Percentiles rank a stretch among this genome's conserved stretches.
phyloP scores from a whole-genome alignment of 2,888 invertebrate species.

The Spodoptera exigua region DNA sequence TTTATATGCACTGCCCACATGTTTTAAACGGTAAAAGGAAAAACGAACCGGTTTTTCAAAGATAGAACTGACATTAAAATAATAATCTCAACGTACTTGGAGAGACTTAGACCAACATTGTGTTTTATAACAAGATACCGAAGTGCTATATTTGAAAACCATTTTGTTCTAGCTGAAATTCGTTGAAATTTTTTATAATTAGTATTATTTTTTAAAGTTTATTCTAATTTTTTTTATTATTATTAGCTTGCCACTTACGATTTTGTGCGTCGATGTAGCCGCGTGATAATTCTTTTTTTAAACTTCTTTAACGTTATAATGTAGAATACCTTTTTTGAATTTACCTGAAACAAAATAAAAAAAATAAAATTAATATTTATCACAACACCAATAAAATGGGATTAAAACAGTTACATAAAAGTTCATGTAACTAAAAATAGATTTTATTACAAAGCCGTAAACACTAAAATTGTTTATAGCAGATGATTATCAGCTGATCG shows the following conservation, averaged over 20 bases:
- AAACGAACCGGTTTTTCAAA: conserved; percentile 29
- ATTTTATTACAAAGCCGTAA: conserved; percentile 21
- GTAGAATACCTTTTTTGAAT: no score
- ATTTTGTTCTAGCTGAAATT: no score
- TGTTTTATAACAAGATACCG: not conserved
- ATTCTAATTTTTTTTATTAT: no score
- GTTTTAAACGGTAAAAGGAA: conserved; percentile 36
- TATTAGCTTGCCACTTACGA: no score
- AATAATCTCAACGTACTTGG: conserved; percentile 7
- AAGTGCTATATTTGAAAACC: no score
- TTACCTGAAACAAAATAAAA: conserved; percentile 50
- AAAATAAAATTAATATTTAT: conserved; percentile 16
- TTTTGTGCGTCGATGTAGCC: no score
- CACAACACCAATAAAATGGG: not conserved
- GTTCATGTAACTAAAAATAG: not conserved
- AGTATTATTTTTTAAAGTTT: no score
- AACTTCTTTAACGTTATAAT: no score
- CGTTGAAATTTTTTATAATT: no score
- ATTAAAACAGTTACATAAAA: not conserved
- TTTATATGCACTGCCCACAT: conserved; percentile 21
- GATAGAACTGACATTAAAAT: conserved; percentile 24
- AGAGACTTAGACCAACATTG: conserved; percentile 12
- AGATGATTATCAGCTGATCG: conserved; percentile 67
- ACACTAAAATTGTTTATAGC: conserved; percentile 44
- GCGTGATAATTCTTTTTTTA: no score